Evolutionary conservation across 2,113 vertebrate species (phyloP).

Genomic region (Heptranchias perlo): DNA sequence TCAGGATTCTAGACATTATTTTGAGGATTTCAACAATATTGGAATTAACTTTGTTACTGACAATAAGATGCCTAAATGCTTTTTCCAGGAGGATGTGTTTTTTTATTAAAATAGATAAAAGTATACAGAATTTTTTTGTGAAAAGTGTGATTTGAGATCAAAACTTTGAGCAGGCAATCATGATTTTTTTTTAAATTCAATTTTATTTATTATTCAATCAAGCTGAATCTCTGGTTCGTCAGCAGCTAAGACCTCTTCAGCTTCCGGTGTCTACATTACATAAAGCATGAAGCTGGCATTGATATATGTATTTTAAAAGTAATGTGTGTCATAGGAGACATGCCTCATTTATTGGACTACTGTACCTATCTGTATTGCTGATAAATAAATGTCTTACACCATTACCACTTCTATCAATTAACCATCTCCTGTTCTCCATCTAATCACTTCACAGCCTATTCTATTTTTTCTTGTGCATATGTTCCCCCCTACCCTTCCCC

Average conservation of each 20-base stretch:
- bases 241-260: neutral
- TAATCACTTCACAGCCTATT: neutral
- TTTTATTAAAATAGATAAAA: too few species aligned
- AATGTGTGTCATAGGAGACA: too few species aligned
- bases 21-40: neutral
- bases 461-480: neutral
- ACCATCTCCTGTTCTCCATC: neutral
- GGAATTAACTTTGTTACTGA: neutral
- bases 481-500: too few species aligned
- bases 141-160: neutral
- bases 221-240: neutral
- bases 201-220: neutral
- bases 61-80: neutral
- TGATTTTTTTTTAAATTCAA: neutral
- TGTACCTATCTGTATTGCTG: neutral
- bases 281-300: neutral
- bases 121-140: neutral
- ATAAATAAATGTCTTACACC: neutral
- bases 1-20: too few species aligned
- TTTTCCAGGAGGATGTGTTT: neutral
- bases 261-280: neutral
- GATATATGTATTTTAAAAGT: neutral
- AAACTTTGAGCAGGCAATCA: neutral
- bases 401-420: neutral
- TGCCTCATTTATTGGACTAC: neutral